Conservation (phyloP, 2,797 vertebrate species). For the Nannoperca australis region DNA sequence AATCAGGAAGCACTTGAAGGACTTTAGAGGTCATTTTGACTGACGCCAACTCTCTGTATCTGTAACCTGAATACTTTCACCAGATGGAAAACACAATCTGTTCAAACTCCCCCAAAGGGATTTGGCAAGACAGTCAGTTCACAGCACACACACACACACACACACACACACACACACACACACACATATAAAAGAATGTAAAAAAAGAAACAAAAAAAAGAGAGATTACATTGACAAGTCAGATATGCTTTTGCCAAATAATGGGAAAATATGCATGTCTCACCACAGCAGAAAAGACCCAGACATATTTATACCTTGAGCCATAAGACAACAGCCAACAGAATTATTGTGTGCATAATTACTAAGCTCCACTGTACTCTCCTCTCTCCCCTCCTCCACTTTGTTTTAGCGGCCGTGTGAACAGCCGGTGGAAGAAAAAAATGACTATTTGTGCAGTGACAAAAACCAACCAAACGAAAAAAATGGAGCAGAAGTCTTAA, state of each 20-base stretch:
- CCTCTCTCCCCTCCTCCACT: slow-evolving; percentile 76
- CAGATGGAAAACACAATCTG: slow-evolving; percentile 83
- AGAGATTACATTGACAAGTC: slow-evolving; percentile 68
- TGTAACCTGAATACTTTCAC: slow-evolving; percentile 82
- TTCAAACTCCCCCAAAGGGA: slow-evolving; percentile 79
- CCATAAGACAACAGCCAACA: slow-evolving; percentile 35
- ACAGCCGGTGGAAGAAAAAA: slow-evolving; percentile 62
- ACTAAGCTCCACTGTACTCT: slow-evolving; percentile 65
- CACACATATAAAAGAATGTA: neutral
- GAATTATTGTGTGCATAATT: slow-evolving; percentile 57
- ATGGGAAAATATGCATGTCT: slow-evolving; percentile 39
- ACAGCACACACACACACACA: slow-evolving; percentile 40
- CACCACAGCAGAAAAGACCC: slow-evolving; percentile 16
- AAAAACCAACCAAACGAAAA: slow-evolving; percentile 35
- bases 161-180: slow-evolving; percentile 29
- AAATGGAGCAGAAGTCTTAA: slow-evolving; percentile 47
- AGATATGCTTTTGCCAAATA: slow-evolving; percentile 53
- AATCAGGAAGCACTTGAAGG: slow-evolving; percentile 62
- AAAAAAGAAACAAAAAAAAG: slow-evolving; percentile 27
- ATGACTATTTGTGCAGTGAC: slow-evolving; percentile 61
- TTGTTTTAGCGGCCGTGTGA: slow-evolving; percentile 70
- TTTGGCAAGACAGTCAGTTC: slow-evolving; percentile 79
- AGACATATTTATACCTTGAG: slow-evolving; percentile 38
- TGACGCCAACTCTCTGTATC: slow-evolving; percentile 71
- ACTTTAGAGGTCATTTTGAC: slow-evolving; percentile 71